Conservation (phyloP, 1,140 invertebrate species). For the Formica selysi region DNA sequence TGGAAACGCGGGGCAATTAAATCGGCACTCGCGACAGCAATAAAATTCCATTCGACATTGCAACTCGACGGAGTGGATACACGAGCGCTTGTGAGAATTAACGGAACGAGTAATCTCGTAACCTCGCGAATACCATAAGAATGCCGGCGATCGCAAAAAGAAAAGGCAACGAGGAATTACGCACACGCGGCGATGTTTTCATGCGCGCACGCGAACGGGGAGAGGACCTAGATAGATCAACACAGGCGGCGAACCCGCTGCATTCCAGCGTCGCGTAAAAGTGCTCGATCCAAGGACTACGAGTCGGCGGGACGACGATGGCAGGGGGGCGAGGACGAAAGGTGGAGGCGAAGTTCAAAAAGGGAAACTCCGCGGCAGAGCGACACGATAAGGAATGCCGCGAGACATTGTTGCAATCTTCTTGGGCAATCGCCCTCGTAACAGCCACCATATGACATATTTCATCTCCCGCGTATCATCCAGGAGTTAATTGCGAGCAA, state of each 20-base stretch:
- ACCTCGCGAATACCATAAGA: constrained; percentile 47
- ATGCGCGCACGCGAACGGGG: background rate
- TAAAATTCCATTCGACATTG: constrained; percentile 57
- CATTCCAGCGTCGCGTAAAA: constrained; percentile 74
- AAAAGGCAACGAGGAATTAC: constrained; percentile 27
- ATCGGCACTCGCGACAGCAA: background rate
- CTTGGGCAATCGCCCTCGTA: constrained; percentile 65
- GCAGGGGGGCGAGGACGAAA: background rate
- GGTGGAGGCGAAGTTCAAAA: constrained; percentile 68
- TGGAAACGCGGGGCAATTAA: constrained; percentile 43
- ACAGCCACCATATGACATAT: constrained; percentile 8
- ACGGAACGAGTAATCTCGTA: constrained; percentile 50
- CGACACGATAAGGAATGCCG: constrained; percentile 53
- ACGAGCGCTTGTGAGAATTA: constrained; percentile 12
- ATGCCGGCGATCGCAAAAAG: background rate
- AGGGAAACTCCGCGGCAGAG: constrained; percentile 66
- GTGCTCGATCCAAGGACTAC: constrained; percentile 72
- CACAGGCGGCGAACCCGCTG: constrained; percentile 68
- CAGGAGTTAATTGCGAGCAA: background rate
- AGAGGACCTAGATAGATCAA: constrained; percentile 72
- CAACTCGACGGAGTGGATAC: background rate
- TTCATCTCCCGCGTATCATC: background rate
- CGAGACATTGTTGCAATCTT: constrained; percentile 72
- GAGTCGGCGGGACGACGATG: constrained; percentile 57
- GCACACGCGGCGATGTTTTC: background rate